Conservation (phyloP, 1,140 invertebrate genomes). For the Stegodyphus dumicola region DNA sequence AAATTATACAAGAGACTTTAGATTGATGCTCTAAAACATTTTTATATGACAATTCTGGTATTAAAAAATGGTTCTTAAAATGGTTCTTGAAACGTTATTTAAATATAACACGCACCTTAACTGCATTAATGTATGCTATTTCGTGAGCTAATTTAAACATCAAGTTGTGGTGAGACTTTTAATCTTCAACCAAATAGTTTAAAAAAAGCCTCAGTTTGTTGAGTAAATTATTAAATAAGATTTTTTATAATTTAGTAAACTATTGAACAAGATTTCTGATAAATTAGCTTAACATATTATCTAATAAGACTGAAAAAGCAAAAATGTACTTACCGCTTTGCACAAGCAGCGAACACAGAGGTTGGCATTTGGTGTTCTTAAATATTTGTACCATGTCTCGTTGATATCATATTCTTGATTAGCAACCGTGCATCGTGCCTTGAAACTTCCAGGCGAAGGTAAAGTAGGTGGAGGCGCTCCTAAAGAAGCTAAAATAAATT, state of each 20-base stretch:
- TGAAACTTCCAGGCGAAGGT: background rate
- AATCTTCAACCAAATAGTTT: too few species aligned
- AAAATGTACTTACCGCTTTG: conserved; percentile 18
- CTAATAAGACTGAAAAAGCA: background rate
- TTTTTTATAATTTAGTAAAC: background rate
- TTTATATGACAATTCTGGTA: too few species aligned
- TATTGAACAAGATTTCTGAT: background rate
- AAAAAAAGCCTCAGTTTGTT: too few species aligned
- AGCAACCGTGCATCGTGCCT: background rate
- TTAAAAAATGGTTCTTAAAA: too few species aligned
- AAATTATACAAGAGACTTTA: too few species aligned
- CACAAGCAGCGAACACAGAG: conserved; percentile 20
- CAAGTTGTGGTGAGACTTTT: too few species aligned
- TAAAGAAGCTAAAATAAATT: conserved; percentile 11
- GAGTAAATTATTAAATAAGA: too few species aligned
- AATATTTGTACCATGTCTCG: conserved; percentile 38
- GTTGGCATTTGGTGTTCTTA: background rate
- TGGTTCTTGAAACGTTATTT: too few species aligned
- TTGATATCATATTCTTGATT: conserved; percentile 15
- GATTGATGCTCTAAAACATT: too few species aligned
- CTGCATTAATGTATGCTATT: too few species aligned
- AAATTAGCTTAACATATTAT: background rate
- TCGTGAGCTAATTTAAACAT: too few species aligned
- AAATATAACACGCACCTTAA: too few species aligned
- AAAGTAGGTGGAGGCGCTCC: background rate